Percentiles rank a stretch among this genome's conserved stretches.
Evolutionary conservation across 2,113 vertebrate genomes (phyloP).

Genomic region (Carettochelys insculpta): DNA sequence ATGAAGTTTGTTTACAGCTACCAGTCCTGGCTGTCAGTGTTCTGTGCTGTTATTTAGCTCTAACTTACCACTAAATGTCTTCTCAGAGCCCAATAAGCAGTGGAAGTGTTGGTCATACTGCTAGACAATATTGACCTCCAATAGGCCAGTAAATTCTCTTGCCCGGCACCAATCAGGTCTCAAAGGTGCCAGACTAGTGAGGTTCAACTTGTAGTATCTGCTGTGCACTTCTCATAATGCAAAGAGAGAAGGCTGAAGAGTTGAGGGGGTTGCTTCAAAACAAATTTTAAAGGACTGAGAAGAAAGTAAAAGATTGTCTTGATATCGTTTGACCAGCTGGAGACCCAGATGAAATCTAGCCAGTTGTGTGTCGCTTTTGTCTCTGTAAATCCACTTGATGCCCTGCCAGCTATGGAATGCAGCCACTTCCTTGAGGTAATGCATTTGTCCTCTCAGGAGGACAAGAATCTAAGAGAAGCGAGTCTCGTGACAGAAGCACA

Average conservation of each 20-base stretch:
- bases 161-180: too few relatives aligned
- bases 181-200: too few relatives aligned
- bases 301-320: neutral
- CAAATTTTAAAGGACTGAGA: neutral
- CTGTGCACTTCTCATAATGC: neutral
- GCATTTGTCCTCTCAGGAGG: neutral
- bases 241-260: neutral
- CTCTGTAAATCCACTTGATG: neutral
- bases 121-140: too few relatives aligned
- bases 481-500: neutral
- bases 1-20: too few relatives aligned
- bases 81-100: too few relatives aligned
- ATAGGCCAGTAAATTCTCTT: too few relatives aligned
- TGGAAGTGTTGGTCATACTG: too few relatives aligned
- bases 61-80: too few relatives aligned
- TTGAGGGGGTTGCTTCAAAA: neutral
- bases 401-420: neutral
- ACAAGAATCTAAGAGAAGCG: neutral
- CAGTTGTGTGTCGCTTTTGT: neutral
- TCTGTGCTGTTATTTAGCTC: too few relatives aligned
- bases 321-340: neutral
- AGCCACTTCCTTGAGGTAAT: rapidly evolving
- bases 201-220: too few relatives aligned
- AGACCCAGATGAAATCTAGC: neutral
- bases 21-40: too few relatives aligned